Conservation (phyloP, 2,888 invertebrate genomes). For the Myathropa florea region DNA sequence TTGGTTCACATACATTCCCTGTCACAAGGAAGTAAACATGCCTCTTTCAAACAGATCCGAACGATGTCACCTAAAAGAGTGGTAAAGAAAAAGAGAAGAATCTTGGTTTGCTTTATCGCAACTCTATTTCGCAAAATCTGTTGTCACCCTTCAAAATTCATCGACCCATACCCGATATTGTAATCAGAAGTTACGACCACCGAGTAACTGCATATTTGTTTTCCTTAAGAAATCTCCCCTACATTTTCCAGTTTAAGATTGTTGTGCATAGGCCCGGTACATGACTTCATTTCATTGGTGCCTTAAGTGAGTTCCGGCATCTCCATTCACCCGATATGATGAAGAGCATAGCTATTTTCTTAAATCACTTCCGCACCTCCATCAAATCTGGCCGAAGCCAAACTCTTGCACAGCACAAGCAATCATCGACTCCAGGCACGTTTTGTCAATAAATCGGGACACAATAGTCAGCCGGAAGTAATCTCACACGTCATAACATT, state of each 20-base stretch:
- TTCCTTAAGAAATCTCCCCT: neutral
- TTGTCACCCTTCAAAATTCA: too few species aligned
- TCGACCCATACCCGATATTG: too few species aligned
- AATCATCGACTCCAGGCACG: neutral
- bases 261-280: neutral
- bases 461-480: neutral
- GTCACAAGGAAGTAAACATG: too few species aligned
- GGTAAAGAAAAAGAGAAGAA: too few species aligned
- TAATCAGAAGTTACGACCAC: neutral
- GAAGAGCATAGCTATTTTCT: neutral
- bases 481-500: neutral
- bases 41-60: too few species aligned
- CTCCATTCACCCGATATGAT: neutral
- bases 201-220: neutral
- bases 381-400: neutral
- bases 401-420: neutral
- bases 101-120: too few species aligned
- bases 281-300: neutral
- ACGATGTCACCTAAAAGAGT: too few species aligned
- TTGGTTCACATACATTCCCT: too few species aligned
- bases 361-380: neutral
- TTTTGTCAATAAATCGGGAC: neutral
- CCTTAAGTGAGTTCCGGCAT: neutral
- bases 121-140: too few species aligned
- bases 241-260: neutral